Evolutionary conservation across 2,888 invertebrate species (phyloP).

Genomic region (Physocephala rufipes): DNA sequence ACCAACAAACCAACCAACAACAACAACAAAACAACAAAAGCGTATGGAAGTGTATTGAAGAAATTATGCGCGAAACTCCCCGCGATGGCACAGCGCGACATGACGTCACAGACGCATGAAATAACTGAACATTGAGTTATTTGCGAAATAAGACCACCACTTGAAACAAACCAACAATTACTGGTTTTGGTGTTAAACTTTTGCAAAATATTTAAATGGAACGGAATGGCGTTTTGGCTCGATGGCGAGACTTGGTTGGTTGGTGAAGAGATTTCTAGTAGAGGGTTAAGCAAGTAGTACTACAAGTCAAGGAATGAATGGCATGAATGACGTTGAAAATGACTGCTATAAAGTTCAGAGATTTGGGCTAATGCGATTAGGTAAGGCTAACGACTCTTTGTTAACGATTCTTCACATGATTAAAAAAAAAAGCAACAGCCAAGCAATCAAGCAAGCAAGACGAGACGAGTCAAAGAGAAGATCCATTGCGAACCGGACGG

Average conservation of each 20-base stretch:
- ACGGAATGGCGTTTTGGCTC: background rate
- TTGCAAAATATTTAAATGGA: background rate
- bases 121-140: slow-evolving; percentile 21
- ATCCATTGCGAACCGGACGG: background rate
- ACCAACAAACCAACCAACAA: background rate
- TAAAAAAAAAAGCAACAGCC: too few species aligned
- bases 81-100: slow-evolving; percentile 13
- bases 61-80: background rate
- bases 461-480: background rate
- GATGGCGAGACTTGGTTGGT: background rate
- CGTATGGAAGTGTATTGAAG: background rate
- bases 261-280: background rate
- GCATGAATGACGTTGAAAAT: slow-evolving; percentile 14
- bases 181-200: background rate
- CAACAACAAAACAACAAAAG: slow-evolving; percentile 15
- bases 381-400: slow-evolving; percentile 55
- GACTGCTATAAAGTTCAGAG: slow-evolving; percentile 39
- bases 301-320: background rate
- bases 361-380: slow-evolving; percentile 56
- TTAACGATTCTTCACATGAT: slow-evolving; percentile 22
- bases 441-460: background rate
- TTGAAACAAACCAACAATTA: slow-evolving; percentile 21
- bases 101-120: slow-evolving; percentile 35
- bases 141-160: slow-evolving; percentile 1
- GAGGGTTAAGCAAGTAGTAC: background rate